A percentile compares a stretch with the other conserved stretches of the same genome.
These are phyloP conservation scores for Eurytoma californica DNA, from an alignment of 2,888 invertebrate species.

Conservation along the genomic window DNA sequence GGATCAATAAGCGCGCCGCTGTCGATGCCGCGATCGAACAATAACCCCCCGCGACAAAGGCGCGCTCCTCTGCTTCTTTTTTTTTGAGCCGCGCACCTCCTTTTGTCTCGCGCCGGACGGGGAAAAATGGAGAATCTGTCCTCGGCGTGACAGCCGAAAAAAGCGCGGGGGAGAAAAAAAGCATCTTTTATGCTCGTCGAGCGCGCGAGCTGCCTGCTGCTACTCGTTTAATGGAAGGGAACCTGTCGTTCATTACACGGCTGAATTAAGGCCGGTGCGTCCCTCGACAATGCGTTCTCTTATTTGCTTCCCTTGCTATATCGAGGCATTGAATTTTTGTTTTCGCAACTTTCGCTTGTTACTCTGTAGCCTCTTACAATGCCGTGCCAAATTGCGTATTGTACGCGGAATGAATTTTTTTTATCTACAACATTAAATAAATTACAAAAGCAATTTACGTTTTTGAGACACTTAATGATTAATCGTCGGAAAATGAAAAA, in stretches of 20 bases:
- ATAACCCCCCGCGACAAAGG: conserved; percentile 37
- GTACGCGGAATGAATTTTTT: too few species aligned
- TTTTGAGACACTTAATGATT: too few species aligned
- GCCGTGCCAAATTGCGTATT: too few species aligned
- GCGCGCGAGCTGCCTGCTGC: not conserved
- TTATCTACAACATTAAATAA: too few species aligned
- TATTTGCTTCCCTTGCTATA: too few species aligned
- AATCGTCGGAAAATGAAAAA: too few species aligned
- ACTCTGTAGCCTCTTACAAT: too few species aligned
- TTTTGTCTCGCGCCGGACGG: not conserved
- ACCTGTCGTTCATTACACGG: not conserved
- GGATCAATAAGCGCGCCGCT: conserved; percentile 43
- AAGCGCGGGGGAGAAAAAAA: not conserved
- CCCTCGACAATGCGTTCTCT: too few species aligned
- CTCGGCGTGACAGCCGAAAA: conserved; percentile 13
- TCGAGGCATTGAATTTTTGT: too few species aligned
- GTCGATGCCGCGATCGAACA: conserved; percentile 26
- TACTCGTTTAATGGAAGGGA: not conserved
- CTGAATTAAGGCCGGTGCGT: too few species aligned
- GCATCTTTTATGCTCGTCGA: conserved; percentile 21
- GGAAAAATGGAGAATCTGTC: conserved; percentile 15
- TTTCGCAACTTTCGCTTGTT: too few species aligned
- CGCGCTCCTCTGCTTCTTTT: conserved; percentile 12
- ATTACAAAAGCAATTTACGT: too few species aligned
- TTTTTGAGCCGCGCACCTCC: not conserved